Evolutionary conservation across 2,888 invertebrate species (phyloP).

Genomic region (Drosophila pseudotakahashii): DNA sequence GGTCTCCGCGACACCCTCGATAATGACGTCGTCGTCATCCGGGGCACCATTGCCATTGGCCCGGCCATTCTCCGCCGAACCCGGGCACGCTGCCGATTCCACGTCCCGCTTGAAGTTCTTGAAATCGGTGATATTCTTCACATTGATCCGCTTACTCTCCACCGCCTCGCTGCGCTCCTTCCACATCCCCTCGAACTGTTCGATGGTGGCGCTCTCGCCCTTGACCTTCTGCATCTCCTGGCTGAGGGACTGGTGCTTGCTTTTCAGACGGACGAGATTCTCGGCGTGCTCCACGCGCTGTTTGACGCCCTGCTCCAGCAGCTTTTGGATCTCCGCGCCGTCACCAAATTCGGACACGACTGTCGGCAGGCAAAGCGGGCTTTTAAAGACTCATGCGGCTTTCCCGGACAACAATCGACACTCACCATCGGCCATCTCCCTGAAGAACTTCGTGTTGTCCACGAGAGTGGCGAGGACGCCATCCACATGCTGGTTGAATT

Average conservation of each 20-base stretch:
- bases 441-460: background rate
- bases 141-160: conserved; percentile 17
- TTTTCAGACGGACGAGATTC: background rate
- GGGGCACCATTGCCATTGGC: background rate
- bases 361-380: background rate
- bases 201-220: background rate
- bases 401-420: too few relatives aligned
- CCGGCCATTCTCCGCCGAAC: background rate
- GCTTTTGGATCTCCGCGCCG: background rate
- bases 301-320: background rate
- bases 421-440: conserved; percentile 4
- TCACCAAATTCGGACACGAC: background rate
- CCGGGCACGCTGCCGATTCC: background rate
- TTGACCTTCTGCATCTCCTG: background rate
- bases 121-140: conserved; percentile 28
- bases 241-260: background rate
- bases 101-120: conserved; percentile 10
- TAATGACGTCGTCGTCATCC: conserved; percentile 12
- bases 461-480: background rate
- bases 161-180: background rate
- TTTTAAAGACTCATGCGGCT: background rate
- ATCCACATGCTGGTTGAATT: background rate
- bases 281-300: background rate
- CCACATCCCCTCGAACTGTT: background rate
- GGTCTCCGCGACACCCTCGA: background rate